Conservation (phyloP, 2,888 invertebrate species). For the Ommatoiulus sabulosus region DNA sequence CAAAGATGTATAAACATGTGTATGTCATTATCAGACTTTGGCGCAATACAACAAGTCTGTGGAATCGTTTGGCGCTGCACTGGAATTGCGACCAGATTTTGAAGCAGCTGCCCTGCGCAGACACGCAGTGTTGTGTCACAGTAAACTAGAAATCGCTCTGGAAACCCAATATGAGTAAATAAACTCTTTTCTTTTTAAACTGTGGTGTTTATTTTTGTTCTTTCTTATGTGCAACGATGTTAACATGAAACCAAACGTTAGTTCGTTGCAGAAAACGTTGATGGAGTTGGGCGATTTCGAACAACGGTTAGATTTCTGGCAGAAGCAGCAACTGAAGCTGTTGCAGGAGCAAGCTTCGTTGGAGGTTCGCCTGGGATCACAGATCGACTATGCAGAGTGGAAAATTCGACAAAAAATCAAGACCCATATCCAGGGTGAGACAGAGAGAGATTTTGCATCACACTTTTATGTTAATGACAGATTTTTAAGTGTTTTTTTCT, state of each 20-base stretch:
- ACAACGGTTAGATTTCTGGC: conserved; percentile 74
- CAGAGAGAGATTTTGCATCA: background rate
- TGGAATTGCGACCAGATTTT: conserved; percentile 75
- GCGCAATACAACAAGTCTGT: conserved; percentile 80
- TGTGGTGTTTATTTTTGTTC: background rate
- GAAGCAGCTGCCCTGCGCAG: conserved; percentile 74
- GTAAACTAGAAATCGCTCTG: conserved; percentile 75
- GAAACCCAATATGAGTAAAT: conserved; percentile 77
- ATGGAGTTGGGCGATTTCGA: conserved; percentile 76
- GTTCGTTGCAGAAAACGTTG: conserved; percentile 74
- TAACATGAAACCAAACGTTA: conserved; percentile 63
- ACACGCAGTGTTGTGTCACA: conserved; percentile 78
- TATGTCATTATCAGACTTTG: conserved; percentile 63
- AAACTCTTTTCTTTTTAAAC: background rate
- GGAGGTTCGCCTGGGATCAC: conserved; percentile 66
- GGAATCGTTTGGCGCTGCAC: conserved; percentile 75
- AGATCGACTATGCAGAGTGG: conserved; percentile 68
- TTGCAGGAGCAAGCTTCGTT: conserved; percentile 71
- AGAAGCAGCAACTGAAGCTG: conserved; percentile 73
- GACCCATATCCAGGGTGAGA: conserved; percentile 25
- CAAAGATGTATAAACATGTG: background rate
- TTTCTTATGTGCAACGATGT: background rate
- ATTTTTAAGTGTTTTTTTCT: background rate
- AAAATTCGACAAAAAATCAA: conserved; percentile 63
- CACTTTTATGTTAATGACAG: background rate